Conservation (phyloP, 2,113 vertebrate species). For the Urocynchramus pylzowi region DNA sequence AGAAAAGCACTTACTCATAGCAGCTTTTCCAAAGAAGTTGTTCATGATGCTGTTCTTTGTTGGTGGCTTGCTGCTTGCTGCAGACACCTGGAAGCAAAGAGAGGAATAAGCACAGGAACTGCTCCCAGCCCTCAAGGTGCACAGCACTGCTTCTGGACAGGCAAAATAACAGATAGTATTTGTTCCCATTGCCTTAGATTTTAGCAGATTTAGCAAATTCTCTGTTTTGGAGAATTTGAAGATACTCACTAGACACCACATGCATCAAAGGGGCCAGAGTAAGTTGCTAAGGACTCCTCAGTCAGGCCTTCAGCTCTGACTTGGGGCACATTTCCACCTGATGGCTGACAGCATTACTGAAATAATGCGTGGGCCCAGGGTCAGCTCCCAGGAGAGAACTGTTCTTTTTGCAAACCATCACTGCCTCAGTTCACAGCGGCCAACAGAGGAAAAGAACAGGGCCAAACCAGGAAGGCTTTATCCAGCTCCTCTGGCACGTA, state of each 20-base stretch:
- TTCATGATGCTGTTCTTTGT: conserved; percentile 73
- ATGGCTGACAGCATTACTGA: neutral
- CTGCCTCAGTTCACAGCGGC: neutral
- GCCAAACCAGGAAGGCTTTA: neutral
- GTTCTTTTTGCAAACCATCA: neutral
- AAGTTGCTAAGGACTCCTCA: neutral
- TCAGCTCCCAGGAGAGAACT: neutral
- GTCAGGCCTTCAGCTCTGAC: neutral
- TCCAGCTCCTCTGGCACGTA: neutral
- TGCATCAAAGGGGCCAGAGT: neutral
- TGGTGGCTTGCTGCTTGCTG: conserved; percentile 74
- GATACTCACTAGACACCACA: neutral
- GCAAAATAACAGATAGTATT: neutral
- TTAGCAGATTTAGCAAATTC: neutral
- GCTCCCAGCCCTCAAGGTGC: neutral
- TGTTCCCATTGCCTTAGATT: neutral
- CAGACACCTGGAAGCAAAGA: conserved; percentile 74
- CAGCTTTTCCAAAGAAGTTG: conserved; percentile 91
- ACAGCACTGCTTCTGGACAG: neutral
- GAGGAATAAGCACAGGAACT: conserved; percentile 13
- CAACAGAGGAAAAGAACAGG: neutral
- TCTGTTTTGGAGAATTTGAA: neutral
- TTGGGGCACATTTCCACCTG: neutral
- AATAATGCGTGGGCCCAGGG: neutral
- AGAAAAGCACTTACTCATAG: conserved; percentile 79